Evolutionary conservation across 2,797 vertebrate genomes (phyloP).

Genomic region (Cottoperca gobio): DNA sequence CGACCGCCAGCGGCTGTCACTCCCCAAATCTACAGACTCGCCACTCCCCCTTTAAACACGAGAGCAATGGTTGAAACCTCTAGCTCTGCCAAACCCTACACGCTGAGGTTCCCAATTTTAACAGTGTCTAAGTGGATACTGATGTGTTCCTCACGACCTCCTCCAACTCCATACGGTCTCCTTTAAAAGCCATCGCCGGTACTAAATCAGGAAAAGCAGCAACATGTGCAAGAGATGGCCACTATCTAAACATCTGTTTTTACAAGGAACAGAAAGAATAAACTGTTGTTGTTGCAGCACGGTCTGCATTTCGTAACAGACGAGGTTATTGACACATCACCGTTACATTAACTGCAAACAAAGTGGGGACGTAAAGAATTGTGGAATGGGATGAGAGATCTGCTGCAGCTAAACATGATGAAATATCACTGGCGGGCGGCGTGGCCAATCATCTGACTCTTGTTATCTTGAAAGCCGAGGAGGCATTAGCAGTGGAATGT

Average conservation of each 20-base stretch:
- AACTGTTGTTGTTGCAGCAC: constrained; percentile 28
- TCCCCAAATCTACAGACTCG: constrained; percentile 32
- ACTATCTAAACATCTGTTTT: constrained; percentile 68
- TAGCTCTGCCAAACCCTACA: constrained; percentile 62
- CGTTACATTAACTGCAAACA: constrained; percentile 31
- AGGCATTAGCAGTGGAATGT: constrained; percentile 46
- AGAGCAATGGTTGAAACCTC: constrained; percentile 28
- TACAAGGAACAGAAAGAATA: constrained; percentile 51
- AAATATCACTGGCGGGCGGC: constrained; percentile 35
- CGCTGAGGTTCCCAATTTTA: constrained; percentile 56
- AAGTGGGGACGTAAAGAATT: constrained; percentile 16
- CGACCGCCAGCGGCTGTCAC: constrained; percentile 41
- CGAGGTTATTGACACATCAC: not conserved
- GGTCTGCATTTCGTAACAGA: constrained; percentile 27
- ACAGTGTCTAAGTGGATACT: constrained; percentile 77
- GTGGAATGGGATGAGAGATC: constrained; percentile 12
- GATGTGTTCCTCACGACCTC: constrained; percentile 69
- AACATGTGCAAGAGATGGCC: constrained; percentile 32
- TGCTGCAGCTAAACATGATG: constrained; percentile 15
- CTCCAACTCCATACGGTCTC: constrained; percentile 24
- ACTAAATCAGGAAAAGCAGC: constrained; percentile 57
- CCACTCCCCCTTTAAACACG: constrained; percentile 47
- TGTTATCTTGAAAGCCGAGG: constrained; percentile 48
- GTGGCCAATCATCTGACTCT: constrained; percentile 58
- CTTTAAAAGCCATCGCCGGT: constrained; percentile 45